These are phyloP conservation scores for Ruditapes philippinarum DNA, from an alignment of 1,140 invertebrate species.

Conservation along the genomic window DNA sequence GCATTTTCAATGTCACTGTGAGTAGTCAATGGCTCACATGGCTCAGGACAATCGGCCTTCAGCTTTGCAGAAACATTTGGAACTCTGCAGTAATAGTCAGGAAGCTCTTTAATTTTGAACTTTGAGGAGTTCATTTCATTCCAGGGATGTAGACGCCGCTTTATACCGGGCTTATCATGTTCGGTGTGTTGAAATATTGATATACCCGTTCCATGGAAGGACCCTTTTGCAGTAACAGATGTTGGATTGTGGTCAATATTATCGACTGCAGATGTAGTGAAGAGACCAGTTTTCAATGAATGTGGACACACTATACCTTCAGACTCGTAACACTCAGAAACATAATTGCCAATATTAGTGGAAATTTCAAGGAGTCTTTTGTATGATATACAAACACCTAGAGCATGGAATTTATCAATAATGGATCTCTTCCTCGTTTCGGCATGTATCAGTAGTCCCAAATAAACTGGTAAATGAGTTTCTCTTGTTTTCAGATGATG, in stretches of 20 bases:
- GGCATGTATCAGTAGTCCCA: conserved; percentile 50
- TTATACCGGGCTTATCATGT: conserved; percentile 36
- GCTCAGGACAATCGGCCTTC: not conserved
- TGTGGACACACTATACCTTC: conserved; percentile 65
- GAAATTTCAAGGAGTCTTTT: conserved; percentile 38
- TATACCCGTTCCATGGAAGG: conserved; percentile 74
- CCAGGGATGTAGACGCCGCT: not conserved
- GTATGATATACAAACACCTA: conserved; percentile 48
- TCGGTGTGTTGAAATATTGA: conserved; percentile 70
- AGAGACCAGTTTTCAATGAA: conserved; percentile 47
- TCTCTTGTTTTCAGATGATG: conserved; percentile 23
- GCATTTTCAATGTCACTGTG: not conserved
- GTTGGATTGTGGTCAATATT: conserved; percentile 78
- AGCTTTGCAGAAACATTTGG: conserved; percentile 1
- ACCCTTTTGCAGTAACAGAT: conserved; percentile 64
- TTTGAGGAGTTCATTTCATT: not conserved
- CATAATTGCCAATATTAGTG: conserved; percentile 34
- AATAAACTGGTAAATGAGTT: conserved; percentile 60
- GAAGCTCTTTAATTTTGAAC: conserved; percentile 9
- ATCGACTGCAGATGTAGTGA: conserved; percentile 74
- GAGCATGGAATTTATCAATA: not conserved
- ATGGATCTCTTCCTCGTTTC: conserved; percentile 45
- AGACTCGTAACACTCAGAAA: conserved; percentile 28
- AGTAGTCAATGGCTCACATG: not conserved
- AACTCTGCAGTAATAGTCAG: conserved; percentile 25